Base-by-base conservation (phyloP, 2,888 invertebrate genomes). In the Anoncus sp. region DNA sequence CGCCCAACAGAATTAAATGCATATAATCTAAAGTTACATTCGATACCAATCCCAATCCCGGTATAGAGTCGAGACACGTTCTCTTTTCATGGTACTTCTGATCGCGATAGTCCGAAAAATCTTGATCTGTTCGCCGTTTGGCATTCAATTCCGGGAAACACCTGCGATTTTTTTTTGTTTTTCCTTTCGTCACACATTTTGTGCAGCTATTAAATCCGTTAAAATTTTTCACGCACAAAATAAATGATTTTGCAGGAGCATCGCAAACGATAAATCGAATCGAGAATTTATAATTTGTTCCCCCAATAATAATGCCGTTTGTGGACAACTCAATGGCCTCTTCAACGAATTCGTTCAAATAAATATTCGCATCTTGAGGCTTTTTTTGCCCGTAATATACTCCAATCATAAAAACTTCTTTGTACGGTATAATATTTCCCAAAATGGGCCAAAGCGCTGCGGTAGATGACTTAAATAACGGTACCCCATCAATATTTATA, bases 391-490 rank as follows among this genome's bases (percentile, higher is more conserved):
- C 70, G 24, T 62, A 74, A 53, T 74, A 74, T 18, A 67, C 74
- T 51, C 66, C 66, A 74, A 74, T 60, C 74, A 74, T 74, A 38
- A 74, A 74, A 59, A 66, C 43, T 74, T 74, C 60, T 67, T 74
- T 40, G 51, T 74, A 74, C 40, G 67, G 59, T 74, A 74, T 67
- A 74, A 74, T 60, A 66, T 74, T 74, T 22, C 51, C 74, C 66
- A 74, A 67, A 67, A 74, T 74, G n/a, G 74, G 74, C 74, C 74
- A 74, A 49, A 74, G 60, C 74, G 74, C 49, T 66, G 74, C 74
- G 40, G 74, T 14, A 49, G 74, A 74, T 67, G 74, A 70, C 22
- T 70, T 49, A 22, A 59, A 70, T 70, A 70, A 70, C 38, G 59
- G 59, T 49, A 70, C 59, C 51, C 60, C 53, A 51, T 59, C 40